Conservation (phyloP, 1,140 invertebrate genomes). For the Dendrolimus kikuchii region DNA sequence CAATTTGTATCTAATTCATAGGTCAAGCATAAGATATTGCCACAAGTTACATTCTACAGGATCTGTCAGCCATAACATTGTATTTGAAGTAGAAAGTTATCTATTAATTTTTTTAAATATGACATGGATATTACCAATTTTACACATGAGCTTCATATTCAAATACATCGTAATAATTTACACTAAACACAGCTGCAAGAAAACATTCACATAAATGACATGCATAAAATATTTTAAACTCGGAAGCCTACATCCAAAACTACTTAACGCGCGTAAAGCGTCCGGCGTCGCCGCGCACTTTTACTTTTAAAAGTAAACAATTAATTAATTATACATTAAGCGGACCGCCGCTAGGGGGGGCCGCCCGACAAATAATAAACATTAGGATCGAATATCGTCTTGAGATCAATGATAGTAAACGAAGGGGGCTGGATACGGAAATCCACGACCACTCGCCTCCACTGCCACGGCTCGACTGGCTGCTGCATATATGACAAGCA, state of each 20-base stretch:
- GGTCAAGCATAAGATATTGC: too few relatives aligned
- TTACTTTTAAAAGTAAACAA: slow-evolving; percentile 49
- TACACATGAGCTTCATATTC: slow-evolving; percentile 45
- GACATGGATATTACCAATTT: slow-evolving; percentile 25
- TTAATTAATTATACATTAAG: slow-evolving; percentile 10
- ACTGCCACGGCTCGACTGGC: not conserved
- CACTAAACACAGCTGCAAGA: slow-evolving; percentile 56
- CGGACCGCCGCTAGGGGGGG: slow-evolving; percentile 40
- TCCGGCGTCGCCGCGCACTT: slow-evolving; percentile 46
- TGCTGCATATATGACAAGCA: too few relatives aligned
- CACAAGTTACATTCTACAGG: too few relatives aligned
- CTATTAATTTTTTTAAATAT: slow-evolving; percentile 12
- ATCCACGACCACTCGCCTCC: slow-evolving; percentile 23
- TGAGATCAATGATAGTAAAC: slow-evolving; percentile 68
- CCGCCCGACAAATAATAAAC: slow-evolving; percentile 49
- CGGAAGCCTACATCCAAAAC: slow-evolving; percentile 50
- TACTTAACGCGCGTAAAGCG: slow-evolving; percentile 66
- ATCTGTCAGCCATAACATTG: too few relatives aligned
- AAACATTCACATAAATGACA: slow-evolving; percentile 55
- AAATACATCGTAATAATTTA: slow-evolving; percentile 63
- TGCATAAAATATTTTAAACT: slow-evolving; percentile 50
- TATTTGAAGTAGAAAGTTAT: too few relatives aligned
- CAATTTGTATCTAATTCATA: too few relatives aligned
- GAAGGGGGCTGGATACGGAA: slow-evolving; percentile 32
- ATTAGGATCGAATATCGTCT: slow-evolving; percentile 67